A percentile compares a stretch with the other conserved stretches of the same genome.
phyloP scores from a whole-genome alignment of 2,888 invertebrate genomes.

The Hirtodrosophila cameraria region DNA sequence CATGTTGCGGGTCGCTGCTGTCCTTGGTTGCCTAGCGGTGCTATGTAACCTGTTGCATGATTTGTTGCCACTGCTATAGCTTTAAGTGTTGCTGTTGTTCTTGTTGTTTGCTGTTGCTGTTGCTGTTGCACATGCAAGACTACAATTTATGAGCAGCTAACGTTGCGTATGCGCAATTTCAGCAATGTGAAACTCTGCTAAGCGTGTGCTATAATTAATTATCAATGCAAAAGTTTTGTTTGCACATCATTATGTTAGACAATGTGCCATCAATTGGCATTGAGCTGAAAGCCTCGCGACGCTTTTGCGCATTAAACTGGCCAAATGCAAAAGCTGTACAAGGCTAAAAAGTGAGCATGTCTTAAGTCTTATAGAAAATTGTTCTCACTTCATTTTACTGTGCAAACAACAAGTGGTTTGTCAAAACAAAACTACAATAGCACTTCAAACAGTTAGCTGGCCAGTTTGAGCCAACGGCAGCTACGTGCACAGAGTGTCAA shows the following conservation, averaged over 20 bases:
- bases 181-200: not conserved
- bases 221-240: constrained; percentile 40
- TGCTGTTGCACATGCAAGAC: constrained; percentile 42
- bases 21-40: constrained; percentile 34
- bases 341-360: constrained; percentile 13
- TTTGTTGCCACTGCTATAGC: constrained; percentile 41
- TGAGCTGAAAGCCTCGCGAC: constrained; percentile 30
- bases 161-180: constrained; percentile 47
- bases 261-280: constrained; percentile 31
- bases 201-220: constrained; percentile 32
- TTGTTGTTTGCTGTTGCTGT: too few relatives aligned
- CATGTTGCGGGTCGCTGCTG: constrained; percentile 48
- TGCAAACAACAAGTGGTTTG: constrained; percentile 52
- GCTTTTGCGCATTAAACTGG: constrained; percentile 18
- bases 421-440: constrained; percentile 18
- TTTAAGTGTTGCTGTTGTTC: too few relatives aligned
- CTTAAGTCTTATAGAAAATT: constrained; percentile 51
- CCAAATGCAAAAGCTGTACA: constrained; percentile 1
- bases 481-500: constrained; percentile 50
- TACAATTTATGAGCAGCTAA: constrained; percentile 47
- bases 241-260: constrained; percentile 57
- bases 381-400: constrained; percentile 54
- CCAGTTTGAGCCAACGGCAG: not conserved
- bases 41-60: constrained; percentile 72
- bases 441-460: constrained; percentile 17